Evolutionary conservation across 1,140 invertebrate species (phyloP).

Genomic region (Drosophila equinoxialis): DNA sequence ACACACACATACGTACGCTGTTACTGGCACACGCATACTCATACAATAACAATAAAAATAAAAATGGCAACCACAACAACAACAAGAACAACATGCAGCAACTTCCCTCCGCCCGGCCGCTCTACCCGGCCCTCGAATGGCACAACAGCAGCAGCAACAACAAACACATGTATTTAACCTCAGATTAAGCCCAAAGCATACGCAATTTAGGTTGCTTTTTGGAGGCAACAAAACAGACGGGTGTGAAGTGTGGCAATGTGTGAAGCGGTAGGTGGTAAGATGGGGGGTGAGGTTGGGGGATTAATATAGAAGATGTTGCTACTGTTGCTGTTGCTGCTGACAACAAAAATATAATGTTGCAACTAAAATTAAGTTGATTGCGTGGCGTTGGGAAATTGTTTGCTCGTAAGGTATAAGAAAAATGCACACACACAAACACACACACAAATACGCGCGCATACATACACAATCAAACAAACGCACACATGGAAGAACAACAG

Average conservation of each 20-base stretch:
- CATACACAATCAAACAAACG: slow-evolving; percentile 24
- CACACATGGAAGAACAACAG: slow-evolving; percentile 24
- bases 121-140: not conserved
- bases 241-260: not conserved
- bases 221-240: not conserved
- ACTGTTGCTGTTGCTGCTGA: slow-evolving; percentile 22
- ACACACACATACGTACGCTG: slow-evolving; percentile 13
- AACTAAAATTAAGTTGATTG: slow-evolving; percentile 80
- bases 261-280: not conserved
- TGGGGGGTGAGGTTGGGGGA: too few species aligned
- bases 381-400: slow-evolving; percentile 72
- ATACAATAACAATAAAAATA: slow-evolving; percentile 52
- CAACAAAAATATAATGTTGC: slow-evolving; percentile 71
- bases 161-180: slow-evolving; percentile 76
- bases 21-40: slow-evolving; percentile 21
- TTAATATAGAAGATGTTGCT: slow-evolving; percentile 1
- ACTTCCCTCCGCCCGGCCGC: not conserved
- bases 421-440: slow-evolving; percentile 44
- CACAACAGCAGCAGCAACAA: slow-evolving; percentile 20
- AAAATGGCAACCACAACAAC: slow-evolving; percentile 66
- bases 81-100: slow-evolving; percentile 20
- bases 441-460: not conserved
- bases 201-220: slow-evolving; percentile 21
- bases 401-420: slow-evolving; percentile 72
- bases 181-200: slow-evolving; percentile 67